Base-by-base conservation (phyloP, 2,113 vertebrate species). In the Sinocyclocheilus maitianheensis region DNA sequence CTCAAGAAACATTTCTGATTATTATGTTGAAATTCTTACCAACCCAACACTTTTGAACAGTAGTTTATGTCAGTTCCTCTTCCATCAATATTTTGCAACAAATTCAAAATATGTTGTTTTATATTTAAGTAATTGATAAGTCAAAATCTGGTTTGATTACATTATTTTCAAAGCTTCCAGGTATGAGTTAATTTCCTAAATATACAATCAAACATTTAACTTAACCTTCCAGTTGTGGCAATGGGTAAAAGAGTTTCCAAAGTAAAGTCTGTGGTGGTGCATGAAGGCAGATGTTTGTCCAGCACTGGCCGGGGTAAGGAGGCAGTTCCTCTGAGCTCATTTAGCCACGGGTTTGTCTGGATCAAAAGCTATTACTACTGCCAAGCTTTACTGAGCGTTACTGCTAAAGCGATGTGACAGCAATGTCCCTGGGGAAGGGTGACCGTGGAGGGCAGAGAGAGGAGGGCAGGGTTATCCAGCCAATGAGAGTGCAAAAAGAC, bases 381-480 rank as follows among this genome's bases (percentile, higher is more conserved):
- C 74, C 81, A 90, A 87, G 88, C 84, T 79, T 89, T 87, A 74
- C 88, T 85, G 90, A 89, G 87, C 71, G 80, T 89, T 88, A 84
- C 90, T 79, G 89, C 91, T 93, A 94, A 94, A 90, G 60, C 91
- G 91, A 94, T 93, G 92, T 94, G 94, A 95, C 95, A 94, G 91
- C 88, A 53, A 79, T 87, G 88, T 94, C 93, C 91, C 92, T 74
- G 81, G 91, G 93, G 91, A 92, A 94, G 93, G 93, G 92, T 93
- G 91, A 93, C 91, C 90, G 88, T 88, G 89, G 92, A 94, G 93
- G 94, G 91, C 93, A 90, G 79, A 88, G 82, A 53, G 78, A 84
- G 26, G 22, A 24, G 51, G 18, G 53, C n/a, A 30, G 65, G 77
- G 51, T 85, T 77, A 74, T 65, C 83, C 77, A 84, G 72, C 74